Base-by-base conservation (phyloP, 2,888 invertebrate species). In the Agrotis clavis region DNA sequence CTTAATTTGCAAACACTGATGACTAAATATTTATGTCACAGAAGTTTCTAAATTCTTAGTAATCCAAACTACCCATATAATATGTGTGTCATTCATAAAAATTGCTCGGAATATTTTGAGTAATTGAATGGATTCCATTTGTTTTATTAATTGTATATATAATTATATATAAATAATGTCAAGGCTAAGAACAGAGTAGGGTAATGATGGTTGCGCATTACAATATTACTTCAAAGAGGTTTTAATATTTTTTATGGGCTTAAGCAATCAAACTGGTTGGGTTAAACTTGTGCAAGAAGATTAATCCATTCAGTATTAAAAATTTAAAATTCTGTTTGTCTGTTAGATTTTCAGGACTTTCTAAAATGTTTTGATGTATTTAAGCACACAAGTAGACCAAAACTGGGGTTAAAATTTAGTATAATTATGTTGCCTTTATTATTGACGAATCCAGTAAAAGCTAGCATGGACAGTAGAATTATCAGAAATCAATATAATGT, bases 121-220 rank as follows among this genome's bases (percentile, higher is more conserved):
- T 57, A 79, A 79, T 68, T 59, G 11, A 59, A 14, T 19, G 7
- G 6, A 63, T 63, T 48, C 63, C 63, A 79, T 83, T 73, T 21
- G 30, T 74, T 67, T 64, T 74, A 67, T 73, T 83, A 67, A 61
- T 67, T 50, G 45, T 41, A 35, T 35, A 35, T 35, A 30, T 30
- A 30, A 30, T 30, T 30, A 30, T 30, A 30, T 30, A 30, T 30
- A 35, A 6, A 35, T 51, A 4, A 64, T 83, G 83, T 67, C 83
- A 79, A 79, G 83, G 83, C n/a, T 74, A 14, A 35, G 16, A 14
- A 65, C 1, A 4, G 30, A 25, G 30, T 35, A 35, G 18, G 13
- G 21, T 35, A 48, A 59, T 61, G 53, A 25, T 25, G 53, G n/a
- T 41, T 51, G 16, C 30, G 21, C n/a, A 54, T 53, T 53, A 72